Evolutionary conservation across 1,140 invertebrate species (phyloP).

Genomic region (Bombus turneri): DNA sequence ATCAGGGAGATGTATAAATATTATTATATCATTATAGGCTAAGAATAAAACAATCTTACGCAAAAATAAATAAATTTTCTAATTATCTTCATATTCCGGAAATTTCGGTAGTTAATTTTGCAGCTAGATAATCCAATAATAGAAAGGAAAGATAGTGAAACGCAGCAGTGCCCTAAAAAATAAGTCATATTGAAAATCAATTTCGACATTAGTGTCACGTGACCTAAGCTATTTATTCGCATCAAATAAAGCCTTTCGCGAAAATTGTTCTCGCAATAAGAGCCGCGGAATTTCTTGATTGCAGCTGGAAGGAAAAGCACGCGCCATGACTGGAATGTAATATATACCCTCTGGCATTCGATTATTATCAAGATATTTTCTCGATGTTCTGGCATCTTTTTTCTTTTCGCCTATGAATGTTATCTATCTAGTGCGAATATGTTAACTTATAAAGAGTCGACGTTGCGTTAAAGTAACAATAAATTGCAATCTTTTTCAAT

Average conservation of each 20-base stretch:
- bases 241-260: slow-evolving; percentile 31
- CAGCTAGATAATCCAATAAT: neutral
- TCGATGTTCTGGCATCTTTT: slow-evolving; percentile 9
- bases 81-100: no score
- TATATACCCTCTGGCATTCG: slow-evolving; percentile 65
- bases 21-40: no score
- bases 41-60: no score
- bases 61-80: no score
- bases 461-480: neutral
- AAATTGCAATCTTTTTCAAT: neutral
- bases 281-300: slow-evolving; percentile 79
- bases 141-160: neutral
- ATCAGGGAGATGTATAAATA: no score
- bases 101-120: no score
- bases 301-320: slow-evolving; percentile 63
- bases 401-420: neutral
- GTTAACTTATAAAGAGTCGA: neutral
- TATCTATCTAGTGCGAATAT: neutral
- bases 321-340: slow-evolving; percentile 75
- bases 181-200: neutral
- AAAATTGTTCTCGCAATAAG: slow-evolving; percentile 52
- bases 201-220: neutral
- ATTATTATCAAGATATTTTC: slow-evolving; percentile 60
- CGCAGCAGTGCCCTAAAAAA: neutral
- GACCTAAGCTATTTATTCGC: neutral